phyloP scores from a whole-genome alignment of 1,140 invertebrate species.

The Ceratina australensis region DNA sequence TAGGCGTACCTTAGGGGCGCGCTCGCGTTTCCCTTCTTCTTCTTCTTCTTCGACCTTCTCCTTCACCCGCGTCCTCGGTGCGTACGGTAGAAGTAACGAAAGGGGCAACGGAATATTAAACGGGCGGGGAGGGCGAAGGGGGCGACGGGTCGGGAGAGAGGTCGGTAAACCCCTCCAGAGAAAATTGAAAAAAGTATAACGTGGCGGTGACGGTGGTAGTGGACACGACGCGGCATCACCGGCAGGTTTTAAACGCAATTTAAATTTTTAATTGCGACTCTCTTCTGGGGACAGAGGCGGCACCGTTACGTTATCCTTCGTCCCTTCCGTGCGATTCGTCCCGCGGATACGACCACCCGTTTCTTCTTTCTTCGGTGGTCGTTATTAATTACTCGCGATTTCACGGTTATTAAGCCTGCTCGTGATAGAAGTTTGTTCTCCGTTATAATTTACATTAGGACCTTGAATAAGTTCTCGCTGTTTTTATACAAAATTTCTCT shows the following conservation, averaged over 20 bases:
- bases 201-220: slow-evolving; percentile 4
- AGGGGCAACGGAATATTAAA: slow-evolving; percentile 24
- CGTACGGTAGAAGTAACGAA: slow-evolving; percentile 13
- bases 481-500: no score
- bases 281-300: slow-evolving; percentile 53
- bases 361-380: background rate
- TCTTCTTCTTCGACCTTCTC: background rate
- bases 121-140: background rate
- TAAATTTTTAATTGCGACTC: slow-evolving; percentile 75
- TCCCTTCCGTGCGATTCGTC: background rate
- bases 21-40: slow-evolving; percentile 28
- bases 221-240: slow-evolving; percentile 28
- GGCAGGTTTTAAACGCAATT: slow-evolving; percentile 72
- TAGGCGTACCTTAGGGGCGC: slow-evolving; percentile 65
- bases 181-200: slow-evolving; percentile 53
- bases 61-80: slow-evolving; percentile 8
- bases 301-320: background rate
- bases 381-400: background rate
- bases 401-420: background rate
- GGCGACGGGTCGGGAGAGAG: background rate
- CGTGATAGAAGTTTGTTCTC: background rate
- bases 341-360: background rate
- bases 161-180: slow-evolving; percentile 27
- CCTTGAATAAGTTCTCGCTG: no score
- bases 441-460: background rate